phyloP scores from a whole-genome alignment of 1,140 invertebrate genomes.

The Drosophila mojavensis region DNA sequence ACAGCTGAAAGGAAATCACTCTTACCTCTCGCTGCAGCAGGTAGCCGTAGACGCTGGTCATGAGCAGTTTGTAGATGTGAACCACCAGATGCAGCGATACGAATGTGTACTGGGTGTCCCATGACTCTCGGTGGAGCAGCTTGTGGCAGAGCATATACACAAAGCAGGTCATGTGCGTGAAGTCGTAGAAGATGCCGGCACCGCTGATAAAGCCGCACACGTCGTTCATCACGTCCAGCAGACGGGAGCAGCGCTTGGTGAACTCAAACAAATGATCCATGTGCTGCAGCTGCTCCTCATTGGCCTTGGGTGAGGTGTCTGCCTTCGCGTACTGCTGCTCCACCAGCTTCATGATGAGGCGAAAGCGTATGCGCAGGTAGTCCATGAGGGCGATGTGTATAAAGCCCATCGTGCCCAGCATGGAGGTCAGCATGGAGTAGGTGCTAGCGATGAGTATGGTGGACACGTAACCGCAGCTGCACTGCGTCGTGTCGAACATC shows the following conservation, averaged over 20 bases:
- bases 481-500: constrained; percentile 55
- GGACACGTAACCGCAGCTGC: constrained; percentile 56
- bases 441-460: constrained; percentile 56
- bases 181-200: constrained; percentile 70
- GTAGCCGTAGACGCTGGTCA: constrained; percentile 63
- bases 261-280: constrained; percentile 50
- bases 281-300: constrained; percentile 4
- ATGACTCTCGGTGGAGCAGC: constrained; percentile 38
- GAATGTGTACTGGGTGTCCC: constrained; percentile 55
- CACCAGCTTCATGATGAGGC: constrained; percentile 56
- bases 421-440: constrained; percentile 57
- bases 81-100: constrained; percentile 54
- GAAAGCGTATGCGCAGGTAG: constrained; percentile 64
- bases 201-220: constrained; percentile 55
- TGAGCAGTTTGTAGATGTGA: constrained; percentile 67
- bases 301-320: not conserved
- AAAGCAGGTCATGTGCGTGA: constrained; percentile 67
- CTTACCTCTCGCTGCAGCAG: constrained; percentile 61
- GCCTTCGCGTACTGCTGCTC: constrained; percentile 29
- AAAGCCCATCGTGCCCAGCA: constrained; percentile 54
- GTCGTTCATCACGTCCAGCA: constrained; percentile 54
- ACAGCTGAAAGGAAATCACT: not conserved
- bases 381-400: constrained; percentile 69
- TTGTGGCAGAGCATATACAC: constrained; percentile 71
- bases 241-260: constrained; percentile 43